Base-by-base conservation (phyloP, 2,888 invertebrate species). In the Hydrotaea cyrtoneurina region DNA sequence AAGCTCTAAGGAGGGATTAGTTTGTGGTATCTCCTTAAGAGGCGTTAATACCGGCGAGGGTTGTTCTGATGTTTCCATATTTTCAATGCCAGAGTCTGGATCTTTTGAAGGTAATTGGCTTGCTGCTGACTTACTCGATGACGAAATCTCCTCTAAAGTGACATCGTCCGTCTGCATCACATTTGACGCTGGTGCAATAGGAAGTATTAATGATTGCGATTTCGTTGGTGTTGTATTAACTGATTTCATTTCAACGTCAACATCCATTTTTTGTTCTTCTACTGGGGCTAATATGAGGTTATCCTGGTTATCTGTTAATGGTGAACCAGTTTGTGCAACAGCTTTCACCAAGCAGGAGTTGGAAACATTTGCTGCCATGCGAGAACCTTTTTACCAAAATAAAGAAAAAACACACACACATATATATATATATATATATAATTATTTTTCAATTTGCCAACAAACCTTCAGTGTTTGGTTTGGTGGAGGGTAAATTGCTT, bases 21-120 rank as follows among this genome's bases (percentile, higher is more conserved):
- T 62, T n/a, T 17, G 71, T 62, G 50, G 57, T 21, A 80, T n/a
- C 39, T 80, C 84, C 59, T 53, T 62, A 46, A 66, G 78, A 23
- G 19, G 59, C 11, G 94, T 57, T 23, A 39, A 43, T 7, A 57
- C 55, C n/a, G 88, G 81, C 64, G 87, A 82, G 71, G 79, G 73
- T 31, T 86, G 87, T 71, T 88, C 88, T 85, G 89, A 90, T 82
- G 92, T 93, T 91, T 96, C 96, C 96, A 96, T 96, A 88, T 95
- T 95, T 91, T 96, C 96, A 88, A 95, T 95, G 21, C 43, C 76
- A 53, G 73, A 59, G 71, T 82, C 80, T n/a, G 72, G 13, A n/a
- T 72, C 80, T 69, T 80, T 85, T 23, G 21, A 13, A 26, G 75
- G 46, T 95, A 94, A 90, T 95, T 95, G 71, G 76, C 74, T 46